Base-by-base conservation (phyloP, 2,888 invertebrate genomes). In the Erynnis tages region DNA sequence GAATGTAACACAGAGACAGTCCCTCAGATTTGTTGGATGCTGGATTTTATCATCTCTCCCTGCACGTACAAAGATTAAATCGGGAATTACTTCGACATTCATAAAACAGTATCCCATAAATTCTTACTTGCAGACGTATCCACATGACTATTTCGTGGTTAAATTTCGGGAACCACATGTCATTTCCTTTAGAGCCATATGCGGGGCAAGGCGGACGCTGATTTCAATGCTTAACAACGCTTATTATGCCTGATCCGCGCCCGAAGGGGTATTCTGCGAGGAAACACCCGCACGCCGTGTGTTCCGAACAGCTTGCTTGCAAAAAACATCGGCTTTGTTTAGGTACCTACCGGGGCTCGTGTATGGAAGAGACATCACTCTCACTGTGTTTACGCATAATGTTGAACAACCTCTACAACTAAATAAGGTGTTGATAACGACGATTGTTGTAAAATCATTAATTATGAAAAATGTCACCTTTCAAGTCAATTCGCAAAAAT, bases 121-220 rank as follows among this genome's bases (percentile, higher is more conserved):
- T n/a, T n/a, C n/a, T n/a, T n/a, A 21, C 4, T 8, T 25, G 8
- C 1, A 46, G 41, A 13, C 58, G 14, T 60, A 56, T 85, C 86
- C 74, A 69, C 43, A 61, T 16, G 59, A 65, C 55, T 57, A 69
- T 67, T 58, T 60, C 71, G 56, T 30, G 32, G 57, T 62, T 65
- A 71, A 69, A 79, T 80, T 85, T 87, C 72, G 84, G 78, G 81
- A 73, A 84, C 82, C 88, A 88, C 85, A 88, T 88, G 87, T 88
- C 85, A 84, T 82, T 88, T 88, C 87, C 87, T 86, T 76, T 79
- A 63, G 57, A 71, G 73, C 72, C 78, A 76, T 76, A 75, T 76
- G 76, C 79, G 73, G 74, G 73, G 73, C 60, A 59, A 60, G 58
- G 60, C 63, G 61, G 65, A 61, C 59, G 66, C 63, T 58, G 66